Conservation (phyloP, 92 coral and sea anemone species). For the Porites evermanni region DNA sequence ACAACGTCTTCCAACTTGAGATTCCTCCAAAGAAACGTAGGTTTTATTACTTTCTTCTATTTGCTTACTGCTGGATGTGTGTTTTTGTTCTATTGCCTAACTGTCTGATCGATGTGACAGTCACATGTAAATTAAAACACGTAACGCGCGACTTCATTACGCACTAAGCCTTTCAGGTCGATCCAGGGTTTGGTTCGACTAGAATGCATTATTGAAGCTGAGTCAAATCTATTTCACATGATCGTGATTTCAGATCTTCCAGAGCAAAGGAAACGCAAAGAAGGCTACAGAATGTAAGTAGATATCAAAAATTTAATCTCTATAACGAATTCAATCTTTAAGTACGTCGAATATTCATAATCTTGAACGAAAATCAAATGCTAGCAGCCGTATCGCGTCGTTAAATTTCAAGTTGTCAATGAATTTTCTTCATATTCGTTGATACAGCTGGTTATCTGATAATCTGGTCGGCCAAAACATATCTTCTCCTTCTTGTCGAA, state of each 20-base stretch:
- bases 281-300: slow-evolving; percentile 77
- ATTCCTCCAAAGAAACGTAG: slow-evolving; percentile 23
- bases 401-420: neutral
- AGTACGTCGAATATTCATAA: slow-evolving; percentile 7
- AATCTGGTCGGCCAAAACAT: neutral
- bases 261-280: slow-evolving; percentile 78
- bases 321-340: neutral
- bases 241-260: slow-evolving; percentile 45
- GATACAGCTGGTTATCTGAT: neutral
- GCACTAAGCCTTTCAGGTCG: neutral
- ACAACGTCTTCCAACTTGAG: neutral
- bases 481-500: too few species aligned
- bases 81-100: neutral
- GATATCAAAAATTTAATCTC: neutral
- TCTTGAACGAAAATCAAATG: slow-evolving; percentile 21
- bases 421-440: neutral
- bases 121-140: slow-evolving; percentile 27
- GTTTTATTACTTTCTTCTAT: slow-evolving; percentile 11
- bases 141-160: slow-evolving; percentile 1
- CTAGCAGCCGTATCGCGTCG: neutral
- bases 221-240: neutral
- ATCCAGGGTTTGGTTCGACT: neutral
- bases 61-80: slow-evolving; percentile 12
- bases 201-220: slow-evolving; percentile 1
- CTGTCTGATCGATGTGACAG: slow-evolving; percentile 37